These are phyloP conservation scores for Drymodes brunneopygia DNA, from an alignment of 2,113 vertebrate species.

Conservation along the genomic window DNA sequence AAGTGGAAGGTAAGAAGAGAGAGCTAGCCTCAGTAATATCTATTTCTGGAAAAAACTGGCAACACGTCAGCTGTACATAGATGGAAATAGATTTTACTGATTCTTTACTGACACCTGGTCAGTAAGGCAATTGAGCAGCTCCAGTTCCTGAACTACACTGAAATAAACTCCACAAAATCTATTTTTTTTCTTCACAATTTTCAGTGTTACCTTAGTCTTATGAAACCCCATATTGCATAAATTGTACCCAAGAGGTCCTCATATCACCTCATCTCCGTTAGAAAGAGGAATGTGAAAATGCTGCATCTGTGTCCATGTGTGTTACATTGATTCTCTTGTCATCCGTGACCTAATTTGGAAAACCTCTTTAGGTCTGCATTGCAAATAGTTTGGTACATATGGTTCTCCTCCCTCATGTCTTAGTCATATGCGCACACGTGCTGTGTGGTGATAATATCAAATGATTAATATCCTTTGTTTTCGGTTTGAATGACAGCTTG, in stretches of 20 bases:
- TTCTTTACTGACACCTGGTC: background rate
- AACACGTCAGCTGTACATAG: background rate
- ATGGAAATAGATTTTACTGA: background rate
- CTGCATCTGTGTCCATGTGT: background rate
- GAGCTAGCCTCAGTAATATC: background rate
- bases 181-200: background rate
- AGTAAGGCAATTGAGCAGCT: background rate
- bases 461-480: conserved; percentile 41
- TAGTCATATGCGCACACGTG: conserved; percentile 27
- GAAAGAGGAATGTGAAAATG: background rate
- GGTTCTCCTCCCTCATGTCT: conserved; percentile 35
- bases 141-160: background rate
- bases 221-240: background rate
- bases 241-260: background rate
- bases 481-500: background rate
- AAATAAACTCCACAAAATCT: background rate
- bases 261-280: background rate
- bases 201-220: background rate
- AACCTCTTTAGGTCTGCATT: background rate
- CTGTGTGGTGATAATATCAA: conserved; percentile 13
- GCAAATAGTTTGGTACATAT: conserved; percentile 19
- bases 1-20: conserved; percentile 7
- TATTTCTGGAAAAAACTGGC: conserved; percentile 16
- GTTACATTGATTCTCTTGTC: background rate
- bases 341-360: background rate